Conservation (phyloP, 2,797 vertebrate species). For the Sebastes itinus region DNA sequence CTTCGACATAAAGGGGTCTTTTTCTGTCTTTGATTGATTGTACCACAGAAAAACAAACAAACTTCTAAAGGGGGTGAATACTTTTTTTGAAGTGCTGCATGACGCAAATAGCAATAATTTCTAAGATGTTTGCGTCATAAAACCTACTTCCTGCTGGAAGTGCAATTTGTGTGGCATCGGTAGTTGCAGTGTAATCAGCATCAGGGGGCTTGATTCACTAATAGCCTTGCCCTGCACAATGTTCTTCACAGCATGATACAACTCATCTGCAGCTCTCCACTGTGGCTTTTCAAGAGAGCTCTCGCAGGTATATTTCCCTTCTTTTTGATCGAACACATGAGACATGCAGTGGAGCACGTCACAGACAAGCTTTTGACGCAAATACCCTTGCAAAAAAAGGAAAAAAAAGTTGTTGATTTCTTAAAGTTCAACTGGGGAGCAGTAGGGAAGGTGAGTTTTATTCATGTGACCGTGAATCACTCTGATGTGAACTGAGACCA, state of each 20-base stretch:
- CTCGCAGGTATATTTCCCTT: background rate
- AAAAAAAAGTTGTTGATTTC: background rate
- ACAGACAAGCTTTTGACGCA: background rate
- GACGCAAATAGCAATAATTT: background rate
- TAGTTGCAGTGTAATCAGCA: constrained; percentile 13
- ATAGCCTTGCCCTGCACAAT: background rate
- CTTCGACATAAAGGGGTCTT: fast-evolving
- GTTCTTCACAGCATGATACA: constrained; percentile 13
- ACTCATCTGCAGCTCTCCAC: constrained; percentile 5
- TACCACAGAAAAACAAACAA: background rate
- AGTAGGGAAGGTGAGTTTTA: background rate
- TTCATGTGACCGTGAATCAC: background rate
- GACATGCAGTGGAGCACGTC: background rate
- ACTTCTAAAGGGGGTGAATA: background rate
- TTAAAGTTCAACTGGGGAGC: background rate
- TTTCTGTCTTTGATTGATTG: background rate
- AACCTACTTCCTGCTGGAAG: constrained; percentile 5
- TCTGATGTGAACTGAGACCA: constrained; percentile 4
- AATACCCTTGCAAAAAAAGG: background rate
- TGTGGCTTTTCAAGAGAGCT: background rate
- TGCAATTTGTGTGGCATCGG: background rate
- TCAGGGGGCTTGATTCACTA: constrained; percentile 1
- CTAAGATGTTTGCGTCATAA: background rate
- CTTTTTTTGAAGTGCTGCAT: background rate
- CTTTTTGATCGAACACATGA: constrained; percentile 13